Evolutionary conservation across 1,140 invertebrate genomes (phyloP).

Genomic region (Nixonia krombeini): DNA sequence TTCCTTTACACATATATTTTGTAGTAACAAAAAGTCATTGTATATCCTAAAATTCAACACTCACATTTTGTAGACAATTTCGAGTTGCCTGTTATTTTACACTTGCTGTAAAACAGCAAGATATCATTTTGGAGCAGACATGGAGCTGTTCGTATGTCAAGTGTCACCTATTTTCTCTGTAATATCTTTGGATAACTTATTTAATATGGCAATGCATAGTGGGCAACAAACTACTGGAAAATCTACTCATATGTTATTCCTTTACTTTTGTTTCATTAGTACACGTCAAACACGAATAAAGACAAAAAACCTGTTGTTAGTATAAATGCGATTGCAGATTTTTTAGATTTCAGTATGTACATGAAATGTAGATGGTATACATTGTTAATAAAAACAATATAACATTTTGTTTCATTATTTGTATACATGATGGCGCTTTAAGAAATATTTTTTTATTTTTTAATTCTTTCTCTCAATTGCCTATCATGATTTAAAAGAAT

Average conservation of each 20-base stretch:
- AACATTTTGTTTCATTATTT: too few relatives aligned
- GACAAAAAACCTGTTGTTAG: slow-evolving; percentile 40
- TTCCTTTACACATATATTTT: too few relatives aligned
- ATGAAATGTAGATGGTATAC: neutral
- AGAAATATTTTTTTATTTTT: too few relatives aligned
- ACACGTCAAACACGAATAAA: slow-evolving; percentile 14
- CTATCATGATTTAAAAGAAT: too few relatives aligned
- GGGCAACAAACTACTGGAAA: neutral
- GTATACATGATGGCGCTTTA: too few relatives aligned
- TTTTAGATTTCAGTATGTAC: slow-evolving; percentile 22
- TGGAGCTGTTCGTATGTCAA: slow-evolving; percentile 34
- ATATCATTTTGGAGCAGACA: slow-evolving; percentile 26
- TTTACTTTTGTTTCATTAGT: slow-evolving; percentile 2
- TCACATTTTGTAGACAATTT: slow-evolving; percentile 23
- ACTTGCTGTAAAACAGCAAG: neutral
- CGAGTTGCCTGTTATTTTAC: neutral
- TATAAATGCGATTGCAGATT: slow-evolving; percentile 23
- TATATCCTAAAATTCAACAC: slow-evolving; percentile 13
- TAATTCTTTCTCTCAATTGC: too few relatives aligned
- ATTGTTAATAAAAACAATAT: neutral
- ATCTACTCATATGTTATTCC: neutral
- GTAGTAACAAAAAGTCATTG: too few relatives aligned
- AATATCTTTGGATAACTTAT: slow-evolving; percentile 2
- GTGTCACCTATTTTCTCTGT: slow-evolving; percentile 38
- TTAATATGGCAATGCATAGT: neutral